Conservation (phyloP, 2,797 vertebrate genomes). For the Scarus forsteni region DNA sequence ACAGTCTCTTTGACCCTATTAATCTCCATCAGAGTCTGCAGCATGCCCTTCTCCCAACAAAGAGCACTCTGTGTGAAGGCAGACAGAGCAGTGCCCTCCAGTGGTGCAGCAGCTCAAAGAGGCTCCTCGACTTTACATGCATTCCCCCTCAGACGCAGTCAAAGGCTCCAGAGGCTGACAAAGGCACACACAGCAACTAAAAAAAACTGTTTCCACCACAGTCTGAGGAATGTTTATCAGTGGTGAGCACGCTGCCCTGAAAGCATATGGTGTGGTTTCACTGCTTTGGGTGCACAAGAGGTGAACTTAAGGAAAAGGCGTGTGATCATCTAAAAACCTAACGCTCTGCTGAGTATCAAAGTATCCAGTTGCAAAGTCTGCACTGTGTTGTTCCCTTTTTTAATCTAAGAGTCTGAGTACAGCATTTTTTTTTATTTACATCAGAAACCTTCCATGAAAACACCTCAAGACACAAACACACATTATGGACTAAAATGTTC, state of each 20-base stretch:
- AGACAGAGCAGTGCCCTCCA: conserved; percentile 84
- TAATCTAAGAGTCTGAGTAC: neutral
- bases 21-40: conserved; percentile 49
- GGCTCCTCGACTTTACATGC: conserved; percentile 59
- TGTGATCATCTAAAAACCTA: conserved; percentile 59
- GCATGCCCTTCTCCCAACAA: conserved; percentile 60
- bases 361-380: conserved; percentile 38
- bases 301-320: conserved; percentile 73
- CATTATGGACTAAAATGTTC: too few relatives aligned
- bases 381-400: conserved; percentile 15
- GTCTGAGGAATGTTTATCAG: conserved; percentile 84
- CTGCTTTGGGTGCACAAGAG: conserved; percentile 73
- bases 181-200: conserved; percentile 74
- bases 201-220: conserved; percentile 76
- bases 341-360: conserved; percentile 57
- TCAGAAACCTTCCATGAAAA: conserved; percentile 3
- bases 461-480: neutral
- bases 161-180: conserved; percentile 71
- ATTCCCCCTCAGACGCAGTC: conserved; percentile 55
- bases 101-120: conserved; percentile 70
- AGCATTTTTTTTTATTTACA: neutral
- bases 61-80: conserved; percentile 67
- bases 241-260: conserved; percentile 77
- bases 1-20: conserved; percentile 30
- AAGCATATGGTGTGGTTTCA: conserved; percentile 81